Base-by-base conservation (phyloP, 1,140 invertebrate species). In the Protaetia brevitarsis region DNA sequence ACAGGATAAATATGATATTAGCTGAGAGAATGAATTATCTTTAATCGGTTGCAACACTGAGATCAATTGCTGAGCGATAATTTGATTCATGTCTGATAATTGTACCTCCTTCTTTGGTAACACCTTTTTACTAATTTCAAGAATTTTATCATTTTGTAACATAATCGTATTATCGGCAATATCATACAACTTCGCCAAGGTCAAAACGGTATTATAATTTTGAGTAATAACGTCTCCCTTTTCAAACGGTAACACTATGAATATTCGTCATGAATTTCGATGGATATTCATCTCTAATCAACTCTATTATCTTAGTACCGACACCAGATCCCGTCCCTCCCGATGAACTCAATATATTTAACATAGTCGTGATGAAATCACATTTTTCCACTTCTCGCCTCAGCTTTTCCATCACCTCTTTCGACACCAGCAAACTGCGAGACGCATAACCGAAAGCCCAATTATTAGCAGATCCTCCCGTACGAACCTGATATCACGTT, bases 291-390 rank as follows among this genome's bases (percentile, higher is more conserved):
- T 86, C 80, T 2, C 82, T 73, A 2, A 88, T 69, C 66, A 79
- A 69, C 72, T 86, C 81, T n/a, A 82, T 80, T 23, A 85, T 76
- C 67, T 76, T 82, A 51, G 86, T 83, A 5, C 87, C 87, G 13
- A 88, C 78, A 6, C 87, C 87, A 4, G 86, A 87, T 11, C 87
- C 87, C 23, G 87, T 88, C 0, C 87, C 87, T n/a, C 87, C 87
- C 19, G 86, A 85, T n/a, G 85, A 80, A 75, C 87, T 86, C 27
- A 86, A 77, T 1, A 88, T 68, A 27, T 79, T 76, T 8, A 88
- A 69, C 59, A 88, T 82, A 13, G 80, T 82, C 31, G 79, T 76
- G 0, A 86, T 67, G 28, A 72, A 66, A 73, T 88, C 85, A 66
- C 79, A 79, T 63, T 79, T 81, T 74, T 89, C 87, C 8, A 79